Evolutionary conservation across 2,113 vertebrate genomes (phyloP), one percentile per base, ranked within the genome.

Genomic region (Hippoglossus stenolepis): DNA sequence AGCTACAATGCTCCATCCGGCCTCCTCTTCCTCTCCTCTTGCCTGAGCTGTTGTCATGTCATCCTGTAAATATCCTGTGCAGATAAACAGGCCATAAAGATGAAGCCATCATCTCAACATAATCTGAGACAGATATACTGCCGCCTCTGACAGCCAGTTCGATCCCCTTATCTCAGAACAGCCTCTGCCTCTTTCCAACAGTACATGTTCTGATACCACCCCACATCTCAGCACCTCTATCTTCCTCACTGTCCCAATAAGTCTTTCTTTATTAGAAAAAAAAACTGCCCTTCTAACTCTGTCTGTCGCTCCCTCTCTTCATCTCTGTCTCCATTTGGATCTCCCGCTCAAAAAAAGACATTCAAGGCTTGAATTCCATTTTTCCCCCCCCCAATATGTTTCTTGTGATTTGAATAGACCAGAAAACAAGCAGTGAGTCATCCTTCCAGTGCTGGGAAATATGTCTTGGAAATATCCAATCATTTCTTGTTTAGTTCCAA

Each of bases 61-160:
- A 49, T 35, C 70, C 75, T 81, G 84, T 78, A 89, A 86, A 90
- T 90, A 85, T 80, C 75, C 45, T 0, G 68, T 69, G 69, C 88
- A 89, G 89, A 94, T 86, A 92, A 91, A 91, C 73, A 78, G 64
- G 81, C 85, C 88, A 69, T 91, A 85, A 92, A 91, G 85, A 93
- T 89, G 87, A 87, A 94, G 89, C 85, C 75, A 78, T 94, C 92
- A 91, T 89, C 77, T 78, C 31, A 72, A 89, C 87, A 87, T 92
- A 89, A 94, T 90, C 85, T 73, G 74, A 75, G 90, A 85, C 82
- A 91, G 89, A 93, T 91, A 90, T 85, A 91, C 83, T 47, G 60
- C 81, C n/a, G 40, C 58, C 49, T 77, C 79, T 87, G 84, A 87
- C 89, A 88, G 82, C 79, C 64, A 24, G 77, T 75, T 78, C 75